Percentiles rank a stretch among this genome's conserved stretches.
Conservation (phyloP, 2,113 vertebrate genomes). For the Scomber colias region DNA sequence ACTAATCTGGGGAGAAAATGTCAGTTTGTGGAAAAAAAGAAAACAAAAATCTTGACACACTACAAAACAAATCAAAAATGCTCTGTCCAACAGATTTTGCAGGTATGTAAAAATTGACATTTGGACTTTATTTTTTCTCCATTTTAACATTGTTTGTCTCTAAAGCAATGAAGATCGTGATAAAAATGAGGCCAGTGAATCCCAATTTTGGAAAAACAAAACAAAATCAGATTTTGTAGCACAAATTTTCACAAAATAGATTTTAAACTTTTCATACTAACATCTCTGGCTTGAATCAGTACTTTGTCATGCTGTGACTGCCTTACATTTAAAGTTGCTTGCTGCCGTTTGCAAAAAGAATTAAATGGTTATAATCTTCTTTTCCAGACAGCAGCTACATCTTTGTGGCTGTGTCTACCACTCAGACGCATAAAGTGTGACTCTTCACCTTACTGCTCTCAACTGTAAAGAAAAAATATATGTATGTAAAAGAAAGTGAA, state of each 20-base stretch:
- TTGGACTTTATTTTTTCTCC: no score
- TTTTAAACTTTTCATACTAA: not conserved
- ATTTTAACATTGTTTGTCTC: no score
- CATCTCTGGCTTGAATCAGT: not conserved
- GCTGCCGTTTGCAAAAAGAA: not conserved
- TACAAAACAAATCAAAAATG: slow-evolving; percentile 8
- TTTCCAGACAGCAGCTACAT: not conserved
- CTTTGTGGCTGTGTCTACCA: not conserved
- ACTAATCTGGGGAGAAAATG: slow-evolving; percentile 19
- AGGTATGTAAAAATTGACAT: not conserved
- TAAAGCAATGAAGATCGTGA: not conserved
- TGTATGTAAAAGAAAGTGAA: not conserved
- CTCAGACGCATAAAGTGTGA: slow-evolving; percentile 11
- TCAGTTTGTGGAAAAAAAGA: not conserved
- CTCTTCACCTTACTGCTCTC: slow-evolving; percentile 29
- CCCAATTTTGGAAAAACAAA: not conserved
- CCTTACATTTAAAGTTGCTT: not conserved
- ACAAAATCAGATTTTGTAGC: no score
- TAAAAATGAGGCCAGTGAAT: not conserved
- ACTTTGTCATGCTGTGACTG: not conserved
- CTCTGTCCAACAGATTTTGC: not conserved
- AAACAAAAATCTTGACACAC: not conserved
- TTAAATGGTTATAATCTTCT: not conserved
- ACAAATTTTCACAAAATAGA: not conserved
- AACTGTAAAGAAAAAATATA: not conserved